Conservation (phyloP, 2,113 vertebrate species). For the Nothoprocta pentlandii region DNA sequence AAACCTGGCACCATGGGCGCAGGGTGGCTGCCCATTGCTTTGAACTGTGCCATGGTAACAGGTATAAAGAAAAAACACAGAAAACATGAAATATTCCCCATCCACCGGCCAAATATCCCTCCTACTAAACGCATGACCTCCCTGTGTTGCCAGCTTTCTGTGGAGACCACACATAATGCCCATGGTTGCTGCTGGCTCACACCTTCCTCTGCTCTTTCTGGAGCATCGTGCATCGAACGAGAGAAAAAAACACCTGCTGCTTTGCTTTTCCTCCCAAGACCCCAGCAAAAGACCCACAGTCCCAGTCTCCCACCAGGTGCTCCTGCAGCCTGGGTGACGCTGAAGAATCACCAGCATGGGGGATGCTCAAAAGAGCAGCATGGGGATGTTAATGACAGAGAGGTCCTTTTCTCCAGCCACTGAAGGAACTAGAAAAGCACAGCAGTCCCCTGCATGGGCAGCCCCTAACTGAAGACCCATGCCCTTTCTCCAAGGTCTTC, state of each 20-base stretch:
- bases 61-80: background rate
- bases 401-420: background rate
- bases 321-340: background rate
- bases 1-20: background rate
- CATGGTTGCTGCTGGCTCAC: slow-evolving; percentile 51
- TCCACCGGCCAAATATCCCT: background rate
- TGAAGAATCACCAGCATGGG: background rate
- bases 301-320: fast-evolving
- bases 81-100: background rate
- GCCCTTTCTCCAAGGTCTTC: background rate
- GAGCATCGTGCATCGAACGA: slow-evolving; percentile 22
- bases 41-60: background rate
- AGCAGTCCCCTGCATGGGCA: background rate
- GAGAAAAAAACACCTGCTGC: slow-evolving; percentile 31
- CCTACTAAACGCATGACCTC: slow-evolving; percentile 4
- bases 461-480: background rate
- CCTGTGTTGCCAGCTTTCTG: slow-evolving; percentile 35
- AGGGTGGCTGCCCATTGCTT: background rate
- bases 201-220: slow-evolving; percentile 38
- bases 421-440: background rate
- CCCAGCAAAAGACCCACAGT: background rate
- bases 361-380: background rate
- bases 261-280: background rate
- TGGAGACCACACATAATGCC: slow-evolving; percentile 64
- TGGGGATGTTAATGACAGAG: background rate